A percentile compares a stretch with the other conserved stretches of the same genome.
Evolutionary conservation across 2,113 vertebrate species (phyloP).

Genomic region (Stegostoma tigrinum): DNA sequence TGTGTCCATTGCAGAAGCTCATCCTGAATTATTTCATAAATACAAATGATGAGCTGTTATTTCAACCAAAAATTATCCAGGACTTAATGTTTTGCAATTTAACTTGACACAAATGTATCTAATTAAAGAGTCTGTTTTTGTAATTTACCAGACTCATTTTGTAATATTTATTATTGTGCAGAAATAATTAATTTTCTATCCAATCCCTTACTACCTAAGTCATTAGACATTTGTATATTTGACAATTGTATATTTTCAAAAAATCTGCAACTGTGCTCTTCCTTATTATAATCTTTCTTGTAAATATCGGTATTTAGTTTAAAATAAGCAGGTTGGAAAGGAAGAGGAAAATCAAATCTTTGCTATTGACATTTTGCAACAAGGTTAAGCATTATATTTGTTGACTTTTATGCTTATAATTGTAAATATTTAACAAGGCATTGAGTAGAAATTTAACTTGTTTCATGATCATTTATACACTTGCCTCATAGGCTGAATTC

Average conservation of each 20-base stretch:
- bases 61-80: too few relatives aligned
- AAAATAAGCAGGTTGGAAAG: background rate
- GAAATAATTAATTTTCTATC: background rate
- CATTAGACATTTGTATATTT: background rate
- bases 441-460: background rate
- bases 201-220: background rate
- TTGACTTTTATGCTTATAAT: background rate
- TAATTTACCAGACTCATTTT: background rate
- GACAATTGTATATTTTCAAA: background rate
- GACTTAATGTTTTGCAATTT: too few relatives aligned
- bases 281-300: background rate
- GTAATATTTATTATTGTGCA: background rate
- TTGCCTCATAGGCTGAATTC: background rate
- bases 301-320: background rate
- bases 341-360: background rate
- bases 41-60: background rate
- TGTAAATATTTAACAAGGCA: background rate
- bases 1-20: background rate
- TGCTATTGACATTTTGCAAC: slow-evolving; percentile 3
- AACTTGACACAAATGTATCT: background rate
- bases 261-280: background rate
- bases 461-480: background rate
- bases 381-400: background rate
- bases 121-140: background rate
- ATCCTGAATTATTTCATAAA: background rate